Base-by-base conservation (phyloP, 1,140 invertebrate genomes). In the Macrocentrus cingulum region DNA sequence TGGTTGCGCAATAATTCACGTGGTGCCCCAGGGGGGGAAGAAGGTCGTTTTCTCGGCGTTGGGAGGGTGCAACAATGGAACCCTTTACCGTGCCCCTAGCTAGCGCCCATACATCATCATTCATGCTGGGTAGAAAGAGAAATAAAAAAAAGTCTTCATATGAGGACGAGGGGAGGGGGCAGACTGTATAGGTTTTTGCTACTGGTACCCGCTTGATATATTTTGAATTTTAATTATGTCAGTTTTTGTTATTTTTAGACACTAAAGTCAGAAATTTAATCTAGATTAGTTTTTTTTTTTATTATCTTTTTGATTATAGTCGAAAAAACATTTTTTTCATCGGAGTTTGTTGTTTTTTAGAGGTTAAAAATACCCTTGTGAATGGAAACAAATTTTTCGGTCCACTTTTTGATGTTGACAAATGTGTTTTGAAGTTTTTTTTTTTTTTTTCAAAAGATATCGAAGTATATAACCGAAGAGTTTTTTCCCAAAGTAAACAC, bases 101-200 rank as follows among this genome's bases (percentile, higher is more conserved):
- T 65, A 69, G 73, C 71, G 72, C 75, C n/a, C 74, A 78, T 76
- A 76, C 75, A 77, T 77, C 75, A 77, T 77, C 75, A 76, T 76
- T 76, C 76, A 74, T 77, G 74, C 42, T 62, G 65, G 61, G 25
- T 19, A 62, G 49, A 54, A 44, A 68, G 29, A 34, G 11, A 11
- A 34, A 11, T 34, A 11, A 34, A 11, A 7, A 11, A 34, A 11
- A 34, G 29, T n/a, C n/a, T n/a, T n/a, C 23, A 56, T 60, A 54
- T 59, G 51, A 3, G 44, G 20, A 11, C 13, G 3, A 4, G 32
- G 36, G 20, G 22, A 49, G 25, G 56, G 29, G 16, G 20, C 7
- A 23, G 2, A n/a, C 19, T 39, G 8, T 15, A 3, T 39, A 39
- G 15, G 7, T 8, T 29, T 29, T 29, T 29, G 25, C 22, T 44